Base-by-base conservation (phyloP, 2,797 vertebrate species). In the Glyptemys insculpta region DNA sequence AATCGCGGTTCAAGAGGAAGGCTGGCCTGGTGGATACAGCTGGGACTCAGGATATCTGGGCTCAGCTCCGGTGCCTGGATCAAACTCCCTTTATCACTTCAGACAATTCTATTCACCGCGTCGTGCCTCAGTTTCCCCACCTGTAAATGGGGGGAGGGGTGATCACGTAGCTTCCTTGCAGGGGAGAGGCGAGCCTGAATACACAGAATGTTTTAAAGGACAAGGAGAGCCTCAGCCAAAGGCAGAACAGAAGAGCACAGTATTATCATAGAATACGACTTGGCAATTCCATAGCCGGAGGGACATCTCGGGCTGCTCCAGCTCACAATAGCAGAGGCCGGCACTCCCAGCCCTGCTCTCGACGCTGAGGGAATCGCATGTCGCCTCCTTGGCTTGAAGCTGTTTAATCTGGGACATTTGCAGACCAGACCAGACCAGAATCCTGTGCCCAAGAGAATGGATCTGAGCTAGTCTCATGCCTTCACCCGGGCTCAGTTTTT, bases 261-360 rank as follows among this genome's bases (percentile, higher is more conserved):
- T 27, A 41, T n/a, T 81, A 88, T 84, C 81, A 85, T 85, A 72
- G 62, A 92, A 85, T 81, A 76, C n/a, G 47, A 85, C 86, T 89
- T 92, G 88, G 86, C 91, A 81, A 89, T 62, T 85, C 85, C 54
- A 76, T 74, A 81, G 62, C 86, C 83, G 37, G 49, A 76, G 82
- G 82, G 78, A 52, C 53, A 72, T 52, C 86, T 74, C 74, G 41
- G 54, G 80, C 34, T 31, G 29, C 50, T 50, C 50, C 53, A 76
- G 25, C 44, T 57, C 57, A 81, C 44, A 81, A 89, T 47, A 81
- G 19, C 91, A 85, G 78, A 54, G 80, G 53, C 47, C 53, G 54
- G 12, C 23, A 37, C 56, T 59, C 50, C 62, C 59, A 49, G 23
- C 79, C 50, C 76, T 50, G 37, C 57, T 47, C 29, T 76, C 47